Evolutionary conservation across 2,888 invertebrate genomes (phyloP), one percentile per base, ranked within the genome.

Genomic region (Pseudanteris insignis): DNA sequence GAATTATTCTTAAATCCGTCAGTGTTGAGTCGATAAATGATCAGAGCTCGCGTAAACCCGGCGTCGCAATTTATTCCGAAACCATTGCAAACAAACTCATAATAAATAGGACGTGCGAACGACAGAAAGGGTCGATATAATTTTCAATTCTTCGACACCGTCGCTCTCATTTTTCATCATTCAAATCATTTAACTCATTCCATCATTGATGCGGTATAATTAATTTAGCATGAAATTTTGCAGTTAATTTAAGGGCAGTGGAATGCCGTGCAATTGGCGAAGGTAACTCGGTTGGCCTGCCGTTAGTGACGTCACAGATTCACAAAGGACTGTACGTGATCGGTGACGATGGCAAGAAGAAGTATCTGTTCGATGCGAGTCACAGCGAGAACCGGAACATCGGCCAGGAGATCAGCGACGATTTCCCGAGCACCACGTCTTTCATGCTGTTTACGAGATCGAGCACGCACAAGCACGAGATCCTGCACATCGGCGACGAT

Each of bases 371-470:
- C 11, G 50, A 55, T 55, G 38, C 51, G 36, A 28, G 41, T 13
- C 36, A 55, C 29, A 30, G 25, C 5, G 7, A 24, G 37, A 24
- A 36, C 18, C 43, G 28, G 37, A 57, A 28, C 38, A 44, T 57
- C 25, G 44, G 33, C 12, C 38, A 28, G 8, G 8, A n/a, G 7
- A 11, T 43, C 15, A 26, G 28, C 6, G 62, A 62, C 11, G 26
- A 26, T n/a, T 57, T 57, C 33, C 12, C 13, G 10, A 24, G 25
- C 14, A 40, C 55, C 12, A 61, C 61, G 9, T 54, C 61, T 7
- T 77, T 77, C 30, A 67, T 63, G 28, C 53, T 77, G 1, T 68
- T 69, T 33, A 73, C 73, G 2, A 64, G 21, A 30, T 25, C 65
- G 1, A 67, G 69, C 30, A 40, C 37, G 0, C 4, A 59, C 4